phyloP scores from a whole-genome alignment of 2,113 vertebrate genomes.

The Grallaria varia region DNA sequence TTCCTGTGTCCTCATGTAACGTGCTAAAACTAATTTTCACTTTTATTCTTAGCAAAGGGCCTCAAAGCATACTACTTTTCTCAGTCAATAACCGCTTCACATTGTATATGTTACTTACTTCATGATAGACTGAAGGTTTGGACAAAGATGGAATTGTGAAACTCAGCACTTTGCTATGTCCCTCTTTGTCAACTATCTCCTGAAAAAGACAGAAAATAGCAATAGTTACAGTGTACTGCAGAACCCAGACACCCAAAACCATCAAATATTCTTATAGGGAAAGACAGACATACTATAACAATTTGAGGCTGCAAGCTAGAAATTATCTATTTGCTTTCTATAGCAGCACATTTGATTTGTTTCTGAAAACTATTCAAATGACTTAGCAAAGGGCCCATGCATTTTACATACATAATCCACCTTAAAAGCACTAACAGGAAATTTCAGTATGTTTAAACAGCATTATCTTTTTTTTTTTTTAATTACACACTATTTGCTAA shows the following conservation, averaged over 20 bases:
- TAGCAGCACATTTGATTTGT: background rate
- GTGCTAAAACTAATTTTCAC: background rate
- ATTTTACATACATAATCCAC: background rate
- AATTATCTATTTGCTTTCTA: background rate
- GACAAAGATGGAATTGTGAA: slow-evolving; percentile 97
- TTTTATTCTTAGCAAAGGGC: background rate
- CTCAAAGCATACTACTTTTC: background rate
- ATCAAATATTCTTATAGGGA: background rate
- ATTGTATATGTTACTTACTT: slow-evolving; percentile 78
- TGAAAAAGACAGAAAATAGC: slow-evolving; percentile 55
- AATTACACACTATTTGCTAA: background rate
- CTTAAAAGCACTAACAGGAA: background rate
- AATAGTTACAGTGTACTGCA: background rate
- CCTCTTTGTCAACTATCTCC: slow-evolving; percentile 98
- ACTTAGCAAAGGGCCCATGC: background rate
- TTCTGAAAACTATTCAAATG: background rate
- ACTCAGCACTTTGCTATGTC: slow-evolving; percentile 90
- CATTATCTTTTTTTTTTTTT: background rate
- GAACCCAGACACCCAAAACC: background rate
- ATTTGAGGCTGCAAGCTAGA: background rate
- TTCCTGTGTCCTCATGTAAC: background rate
- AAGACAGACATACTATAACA: background rate
- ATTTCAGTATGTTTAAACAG: background rate
- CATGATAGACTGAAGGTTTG: slow-evolving; percentile 95
- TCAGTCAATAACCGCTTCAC: background rate